A percentile compares a stretch with the other conserved stretches of the same genome.
Evolutionary conservation across 2,797 vertebrate genomes (phyloP).

Genomic region (Pogonophryne albipinna): DNA sequence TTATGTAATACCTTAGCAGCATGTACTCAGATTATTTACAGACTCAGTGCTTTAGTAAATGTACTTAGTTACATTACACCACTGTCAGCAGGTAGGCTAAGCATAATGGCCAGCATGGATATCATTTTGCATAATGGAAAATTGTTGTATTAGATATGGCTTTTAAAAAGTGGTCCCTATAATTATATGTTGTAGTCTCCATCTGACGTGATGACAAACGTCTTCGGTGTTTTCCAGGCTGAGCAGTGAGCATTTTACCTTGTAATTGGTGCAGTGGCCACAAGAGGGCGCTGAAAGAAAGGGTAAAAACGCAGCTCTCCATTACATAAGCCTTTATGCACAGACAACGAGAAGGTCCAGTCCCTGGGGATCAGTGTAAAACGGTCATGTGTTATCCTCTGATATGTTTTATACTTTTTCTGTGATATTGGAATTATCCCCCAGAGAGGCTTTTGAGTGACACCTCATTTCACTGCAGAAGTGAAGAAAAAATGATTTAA

Average conservation of each 20-base stretch:
- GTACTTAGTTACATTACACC: too few species aligned
- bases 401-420: not conserved
- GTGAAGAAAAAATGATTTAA: not conserved
- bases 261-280: not conserved
- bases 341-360: not conserved
- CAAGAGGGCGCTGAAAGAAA: slow-evolving; percentile 26
- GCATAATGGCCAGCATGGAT: not conserved
- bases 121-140: not conserved
- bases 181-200: not conserved
- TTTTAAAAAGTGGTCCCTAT: not conserved
- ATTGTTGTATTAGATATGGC: not conserved
- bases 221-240: slow-evolving; percentile 13
- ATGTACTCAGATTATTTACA: too few species aligned
- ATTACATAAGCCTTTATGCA: not conserved
- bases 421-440: not conserved
- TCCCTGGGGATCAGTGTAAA: not conserved
- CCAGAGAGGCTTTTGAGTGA: not conserved
- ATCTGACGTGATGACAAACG: not conserved
- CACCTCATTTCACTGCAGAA: not conserved
- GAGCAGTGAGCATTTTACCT: not conserved
- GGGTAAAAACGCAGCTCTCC: not conserved
- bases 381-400: not conserved
- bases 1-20: not conserved
- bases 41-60: too few species aligned
- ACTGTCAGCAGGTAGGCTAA: too few species aligned